Evolutionary conservation across 2,797 vertebrate genomes (phyloP), one percentile per base, ranked within the genome.

Genomic region (Peromyscus attwateri): DNA sequence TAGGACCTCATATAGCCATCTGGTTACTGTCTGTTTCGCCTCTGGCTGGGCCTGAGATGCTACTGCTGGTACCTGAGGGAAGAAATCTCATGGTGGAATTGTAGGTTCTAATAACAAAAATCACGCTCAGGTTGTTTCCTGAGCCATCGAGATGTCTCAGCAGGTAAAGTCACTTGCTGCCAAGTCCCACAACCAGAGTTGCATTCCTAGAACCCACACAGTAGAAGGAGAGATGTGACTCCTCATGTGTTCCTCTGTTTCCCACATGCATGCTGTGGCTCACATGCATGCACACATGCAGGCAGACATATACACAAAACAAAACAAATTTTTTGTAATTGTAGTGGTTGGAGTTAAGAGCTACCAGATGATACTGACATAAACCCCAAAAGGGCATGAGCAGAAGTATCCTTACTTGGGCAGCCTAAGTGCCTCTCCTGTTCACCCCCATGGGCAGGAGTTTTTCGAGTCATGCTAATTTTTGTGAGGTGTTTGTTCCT

Each of bases 1-100:
- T 81, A 70, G 71, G 60, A 43, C 7, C 37, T 97, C 82, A 95
- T 1, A 9, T 89, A 70, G 16, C 31, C 68, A 91, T 87, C 27
- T 91, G 37, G 14, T 91, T 91, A 34, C 25, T 75, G 73, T 66
- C 40, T 64, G 13, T 81, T 96, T 95, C 89, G 25, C 52, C 31
- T 81, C 46, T 85, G 25, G 94, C 87, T 90, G 79, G 92, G 37
- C 57, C 23, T 92, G 83, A 49, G 49, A 73, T 92, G 3, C 91
- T 94, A 76, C 6, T 83, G 11, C 23, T 94, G n/a, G 85, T 80
- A 92, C n/a, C 55, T 76, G 43, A 91, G 66, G 2, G 10, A 66
- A 71, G 94, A 68, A 93, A 92, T 89, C n/a, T 85, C 94, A 83
- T 4, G 46, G 16, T 94, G 21, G 40, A 95, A 89, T 96, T 93